Evolutionary conservation across 2,113 vertebrate species (phyloP).

Genomic region (Nothoprocta pentlandii): DNA sequence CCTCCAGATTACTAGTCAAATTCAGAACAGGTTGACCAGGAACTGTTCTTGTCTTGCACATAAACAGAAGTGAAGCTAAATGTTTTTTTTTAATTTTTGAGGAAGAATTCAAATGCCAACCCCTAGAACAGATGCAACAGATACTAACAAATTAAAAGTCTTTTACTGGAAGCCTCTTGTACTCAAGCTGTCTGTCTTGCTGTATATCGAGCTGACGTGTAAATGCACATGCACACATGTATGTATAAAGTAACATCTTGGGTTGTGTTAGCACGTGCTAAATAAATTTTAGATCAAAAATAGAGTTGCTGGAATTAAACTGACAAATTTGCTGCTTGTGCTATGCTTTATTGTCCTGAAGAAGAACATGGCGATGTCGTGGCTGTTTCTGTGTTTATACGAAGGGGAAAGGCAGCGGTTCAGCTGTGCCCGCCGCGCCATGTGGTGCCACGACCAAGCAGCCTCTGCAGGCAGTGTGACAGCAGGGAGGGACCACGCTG

Average conservation of each 20-base stretch:
- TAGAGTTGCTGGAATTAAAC: background rate
- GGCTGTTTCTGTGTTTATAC: background rate
- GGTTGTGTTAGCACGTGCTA: background rate
- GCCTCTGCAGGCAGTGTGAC: background rate
- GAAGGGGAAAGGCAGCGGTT: background rate
- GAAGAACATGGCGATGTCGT: background rate
- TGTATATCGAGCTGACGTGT: too few relatives aligned
- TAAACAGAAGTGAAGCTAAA: background rate
- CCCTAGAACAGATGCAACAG: background rate
- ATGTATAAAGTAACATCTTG: background rate
- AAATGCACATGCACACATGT: too few relatives aligned
- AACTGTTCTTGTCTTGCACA: background rate
- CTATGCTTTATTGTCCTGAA: background rate
- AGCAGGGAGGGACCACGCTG: background rate
- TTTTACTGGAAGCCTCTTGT: too few relatives aligned
- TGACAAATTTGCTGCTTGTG: background rate
- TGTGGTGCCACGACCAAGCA: accelerated
- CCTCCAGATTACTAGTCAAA: background rate
- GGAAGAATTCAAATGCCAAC: background rate
- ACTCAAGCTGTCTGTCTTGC: background rate
- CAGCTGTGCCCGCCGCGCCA: background rate
- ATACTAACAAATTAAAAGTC: background rate
- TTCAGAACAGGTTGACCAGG: background rate
- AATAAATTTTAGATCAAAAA: background rate
- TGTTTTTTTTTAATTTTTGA: background rate